Conservation (phyloP, 2,113 vertebrate genomes). For the Lucifuga dentata region DNA sequence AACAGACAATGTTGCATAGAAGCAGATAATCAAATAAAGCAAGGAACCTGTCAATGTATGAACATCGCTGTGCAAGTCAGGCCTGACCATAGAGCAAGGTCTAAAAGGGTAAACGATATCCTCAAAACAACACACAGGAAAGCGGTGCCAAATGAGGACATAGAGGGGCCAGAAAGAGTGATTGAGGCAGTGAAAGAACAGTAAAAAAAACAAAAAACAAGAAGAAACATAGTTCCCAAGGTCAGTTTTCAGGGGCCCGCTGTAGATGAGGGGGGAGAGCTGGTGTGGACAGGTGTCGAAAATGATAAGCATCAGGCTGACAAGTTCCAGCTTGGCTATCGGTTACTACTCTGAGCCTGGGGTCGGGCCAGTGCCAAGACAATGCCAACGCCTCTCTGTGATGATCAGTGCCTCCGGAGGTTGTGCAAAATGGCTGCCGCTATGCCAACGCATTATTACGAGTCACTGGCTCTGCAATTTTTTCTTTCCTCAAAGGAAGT, state of each 20-base stretch:
- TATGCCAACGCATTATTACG: conserved; percentile 71
- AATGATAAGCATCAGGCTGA: conserved; percentile 86
- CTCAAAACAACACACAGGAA: conserved; percentile 37
- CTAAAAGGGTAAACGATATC: conserved; percentile 56
- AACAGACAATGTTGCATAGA: neutral
- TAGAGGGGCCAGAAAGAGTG: conserved; percentile 17
- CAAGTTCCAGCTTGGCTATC: conserved; percentile 85
- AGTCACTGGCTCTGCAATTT: conserved; percentile 65
- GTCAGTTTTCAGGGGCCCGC: conserved; percentile 81
- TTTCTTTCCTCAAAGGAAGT: conserved; percentile 69
- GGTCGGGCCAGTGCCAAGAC: conserved; percentile 83
- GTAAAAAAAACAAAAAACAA: conserved; percentile 30
- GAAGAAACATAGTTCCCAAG: conserved; percentile 78
- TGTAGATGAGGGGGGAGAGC: conserved; percentile 73
- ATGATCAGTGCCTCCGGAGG: conserved; percentile 76
- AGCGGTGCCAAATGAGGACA: conserved; percentile 48
- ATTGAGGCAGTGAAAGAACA: conserved; percentile 43
- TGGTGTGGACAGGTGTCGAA: conserved; percentile 89
- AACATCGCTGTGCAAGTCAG: conserved; percentile 41
- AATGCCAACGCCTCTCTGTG: conserved; percentile 77
- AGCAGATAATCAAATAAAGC: conserved; percentile 13
- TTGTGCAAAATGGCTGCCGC: conserved; percentile 77
- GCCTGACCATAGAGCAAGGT: conserved; percentile 45
- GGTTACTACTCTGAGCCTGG: conserved; percentile 81
- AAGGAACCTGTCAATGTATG: conserved; percentile 11